Conservation (phyloP, 2,888 invertebrate species). For the Rhyacophila evoluta region DNA sequence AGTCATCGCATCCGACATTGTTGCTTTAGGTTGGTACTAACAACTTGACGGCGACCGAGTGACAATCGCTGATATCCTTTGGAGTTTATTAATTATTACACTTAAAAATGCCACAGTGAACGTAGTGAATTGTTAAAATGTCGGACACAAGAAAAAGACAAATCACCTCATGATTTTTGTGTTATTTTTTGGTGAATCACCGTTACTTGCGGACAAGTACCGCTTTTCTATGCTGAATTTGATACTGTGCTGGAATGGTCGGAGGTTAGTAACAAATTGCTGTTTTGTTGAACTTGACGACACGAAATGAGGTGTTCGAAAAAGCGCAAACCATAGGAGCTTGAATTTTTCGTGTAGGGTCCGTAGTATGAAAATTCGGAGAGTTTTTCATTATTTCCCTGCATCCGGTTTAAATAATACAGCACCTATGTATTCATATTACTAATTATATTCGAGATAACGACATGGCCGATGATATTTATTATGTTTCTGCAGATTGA, state of each 20-base stretch:
- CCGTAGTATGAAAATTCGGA: neutral
- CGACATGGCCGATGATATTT: too few relatives aligned
- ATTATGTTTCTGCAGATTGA: too few relatives aligned
- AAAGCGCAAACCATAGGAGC: slow-evolving; percentile 2
- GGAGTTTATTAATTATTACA: neutral
- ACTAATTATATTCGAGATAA: too few relatives aligned
- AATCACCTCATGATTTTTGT: slow-evolving; percentile 27
- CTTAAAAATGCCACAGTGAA: neutral
- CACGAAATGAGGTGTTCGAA: neutral
- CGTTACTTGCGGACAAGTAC: neutral
- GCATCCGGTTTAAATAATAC: neutral
- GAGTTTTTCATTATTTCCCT: neutral
- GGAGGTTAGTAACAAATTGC: slow-evolving; percentile 30
- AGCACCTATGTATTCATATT: too few relatives aligned
- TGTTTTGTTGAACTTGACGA: slow-evolving; percentile 21
- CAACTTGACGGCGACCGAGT: slow-evolving; percentile 36
- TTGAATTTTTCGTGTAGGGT: neutral
- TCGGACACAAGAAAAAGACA: neutral
- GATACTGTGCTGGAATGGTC: neutral
- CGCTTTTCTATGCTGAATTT: neutral
- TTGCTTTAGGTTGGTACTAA: slow-evolving; percentile 45
- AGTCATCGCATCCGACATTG: slow-evolving; percentile 16
- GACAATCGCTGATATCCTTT: slow-evolving; percentile 29
- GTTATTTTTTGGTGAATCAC: neutral
- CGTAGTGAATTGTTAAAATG: neutral